phyloP scores from a whole-genome alignment of 2,888 invertebrate species.

The Philopedon plagiatum region DNA sequence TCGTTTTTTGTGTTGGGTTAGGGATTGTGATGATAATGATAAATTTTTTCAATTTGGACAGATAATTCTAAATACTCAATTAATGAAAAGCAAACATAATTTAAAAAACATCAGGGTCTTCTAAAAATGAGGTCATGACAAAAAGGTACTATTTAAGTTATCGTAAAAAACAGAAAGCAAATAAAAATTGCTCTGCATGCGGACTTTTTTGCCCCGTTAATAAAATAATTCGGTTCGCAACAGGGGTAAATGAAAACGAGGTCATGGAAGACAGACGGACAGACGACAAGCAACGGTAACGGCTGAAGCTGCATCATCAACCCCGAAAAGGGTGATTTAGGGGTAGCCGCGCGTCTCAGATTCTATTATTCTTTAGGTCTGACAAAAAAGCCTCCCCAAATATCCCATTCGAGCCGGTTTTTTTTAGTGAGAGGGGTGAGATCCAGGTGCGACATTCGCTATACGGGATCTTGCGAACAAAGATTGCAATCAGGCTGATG shows the following conservation, averaged over 20 bases:
- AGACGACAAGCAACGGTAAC: conserved; percentile 55
- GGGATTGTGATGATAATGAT: no score
- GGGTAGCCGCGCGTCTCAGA: conserved; percentile 68
- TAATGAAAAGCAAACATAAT: neutral
- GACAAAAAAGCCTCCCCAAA: conserved; percentile 66
- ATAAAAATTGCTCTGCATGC: neutral
- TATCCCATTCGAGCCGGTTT: conserved; percentile 68
- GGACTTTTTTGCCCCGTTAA: conserved; percentile 36
- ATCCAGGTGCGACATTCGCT: conserved; percentile 67
- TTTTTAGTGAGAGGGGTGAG: conserved; percentile 68
- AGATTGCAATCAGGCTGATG: conserved; percentile 66
- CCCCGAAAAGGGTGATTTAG: conserved; percentile 68
- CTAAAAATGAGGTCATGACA: neutral
- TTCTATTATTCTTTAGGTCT: conserved; percentile 69
- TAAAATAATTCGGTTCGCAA: conserved; percentile 48
- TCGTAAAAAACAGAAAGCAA: neutral
- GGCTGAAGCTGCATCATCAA: conserved; percentile 65
- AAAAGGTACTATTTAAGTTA: neutral
- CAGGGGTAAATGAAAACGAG: conserved; percentile 52
- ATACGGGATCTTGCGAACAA: conserved; percentile 67
- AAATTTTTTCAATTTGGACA: no score
- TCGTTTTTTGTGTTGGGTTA: no score
- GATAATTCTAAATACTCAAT: no score
- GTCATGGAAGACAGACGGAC: conserved; percentile 57
- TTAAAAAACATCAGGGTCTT: neutral